These are phyloP conservation scores for Noctua janthe DNA, from an alignment of 2,888 invertebrate genomes.

Conservation along the genomic window DNA sequence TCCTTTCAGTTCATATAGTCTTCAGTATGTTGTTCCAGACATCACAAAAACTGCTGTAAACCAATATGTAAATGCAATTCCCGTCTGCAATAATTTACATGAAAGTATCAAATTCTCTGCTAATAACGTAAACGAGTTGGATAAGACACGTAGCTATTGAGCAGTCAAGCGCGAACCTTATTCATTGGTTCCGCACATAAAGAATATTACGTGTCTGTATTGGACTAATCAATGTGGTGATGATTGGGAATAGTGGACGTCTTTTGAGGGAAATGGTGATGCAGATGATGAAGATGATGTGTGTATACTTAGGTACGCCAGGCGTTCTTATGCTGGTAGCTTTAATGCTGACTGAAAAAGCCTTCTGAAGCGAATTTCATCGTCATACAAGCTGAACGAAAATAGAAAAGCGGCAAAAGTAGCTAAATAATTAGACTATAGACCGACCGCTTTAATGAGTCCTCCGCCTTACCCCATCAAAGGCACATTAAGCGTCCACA, in stretches of 20 bases:
- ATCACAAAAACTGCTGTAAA: neutral
- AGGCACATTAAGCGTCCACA: too few relatives aligned
- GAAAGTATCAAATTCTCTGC: conserved; percentile 53
- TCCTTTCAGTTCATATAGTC: neutral
- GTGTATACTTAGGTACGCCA: neutral
- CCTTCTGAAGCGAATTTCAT: neutral
- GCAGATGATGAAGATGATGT: neutral
- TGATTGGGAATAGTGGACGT: neutral
- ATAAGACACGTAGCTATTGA: conserved; percentile 39
- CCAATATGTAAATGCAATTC: neutral
- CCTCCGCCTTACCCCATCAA: too few relatives aligned
- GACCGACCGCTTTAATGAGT: too few relatives aligned
- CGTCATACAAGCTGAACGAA: neutral
- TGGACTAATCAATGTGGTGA: neutral
- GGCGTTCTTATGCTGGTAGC: neutral
- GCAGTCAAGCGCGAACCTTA: conserved; percentile 28
- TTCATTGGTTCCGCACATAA: conserved; percentile 38
- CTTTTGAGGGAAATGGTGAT: neutral
- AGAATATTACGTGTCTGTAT: neutral
- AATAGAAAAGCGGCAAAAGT: too few relatives aligned
- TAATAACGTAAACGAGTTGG: conserved; percentile 52
- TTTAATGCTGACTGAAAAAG: neutral
- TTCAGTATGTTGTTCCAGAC: neutral
- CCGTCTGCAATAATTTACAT: conserved; percentile 35
- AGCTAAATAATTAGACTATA: neutral